Percentiles rank a stretch among this genome's conserved stretches.
Evolutionary conservation across 2,797 vertebrate genomes (phyloP).

Genomic region (Coreius guichenoti): DNA sequence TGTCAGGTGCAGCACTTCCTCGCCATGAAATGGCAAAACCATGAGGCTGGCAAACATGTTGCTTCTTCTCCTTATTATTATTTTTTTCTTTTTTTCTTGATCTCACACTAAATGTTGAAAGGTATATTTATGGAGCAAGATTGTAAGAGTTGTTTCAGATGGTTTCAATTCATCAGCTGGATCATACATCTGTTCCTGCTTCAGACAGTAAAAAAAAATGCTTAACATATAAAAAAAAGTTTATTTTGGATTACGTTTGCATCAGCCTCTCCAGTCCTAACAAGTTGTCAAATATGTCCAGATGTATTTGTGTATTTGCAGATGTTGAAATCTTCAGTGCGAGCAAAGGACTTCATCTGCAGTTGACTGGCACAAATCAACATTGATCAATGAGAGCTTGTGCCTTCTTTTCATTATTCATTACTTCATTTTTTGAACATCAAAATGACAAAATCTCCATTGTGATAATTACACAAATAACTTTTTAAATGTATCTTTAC

Average conservation of each 20-base stretch:
- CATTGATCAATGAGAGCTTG: background rate
- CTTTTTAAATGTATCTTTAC: background rate
- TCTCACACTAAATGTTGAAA: constrained; percentile 86
- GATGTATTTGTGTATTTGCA: constrained; percentile 63
- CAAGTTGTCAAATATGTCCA: constrained; percentile 78
- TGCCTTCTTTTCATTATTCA: background rate
- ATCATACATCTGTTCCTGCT: constrained; percentile 91
- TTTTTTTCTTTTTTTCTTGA: constrained; percentile 67
- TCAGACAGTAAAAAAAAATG: constrained; percentile 73
- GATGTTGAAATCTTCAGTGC: constrained; percentile 32
- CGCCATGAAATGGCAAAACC: background rate
- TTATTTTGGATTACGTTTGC: constrained; percentile 83
- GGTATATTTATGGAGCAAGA: constrained; percentile 89
- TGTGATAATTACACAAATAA: constrained; percentile 2
- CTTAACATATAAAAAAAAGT: constrained; percentile 77
- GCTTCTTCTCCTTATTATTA: constrained; percentile 40
- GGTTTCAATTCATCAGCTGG: constrained; percentile 88
- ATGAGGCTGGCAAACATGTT: constrained; percentile 16
- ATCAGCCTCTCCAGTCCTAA: constrained; percentile 80
- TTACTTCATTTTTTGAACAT: background rate
- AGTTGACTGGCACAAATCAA: background rate
- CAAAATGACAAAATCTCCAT: background rate
- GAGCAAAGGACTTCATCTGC: background rate
- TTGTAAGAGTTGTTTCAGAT: constrained; percentile 93
- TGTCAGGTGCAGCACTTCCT: constrained; percentile 21